Base-by-base conservation (phyloP, 2,113 vertebrate species). In the Corynorhinus townsendii region DNA sequence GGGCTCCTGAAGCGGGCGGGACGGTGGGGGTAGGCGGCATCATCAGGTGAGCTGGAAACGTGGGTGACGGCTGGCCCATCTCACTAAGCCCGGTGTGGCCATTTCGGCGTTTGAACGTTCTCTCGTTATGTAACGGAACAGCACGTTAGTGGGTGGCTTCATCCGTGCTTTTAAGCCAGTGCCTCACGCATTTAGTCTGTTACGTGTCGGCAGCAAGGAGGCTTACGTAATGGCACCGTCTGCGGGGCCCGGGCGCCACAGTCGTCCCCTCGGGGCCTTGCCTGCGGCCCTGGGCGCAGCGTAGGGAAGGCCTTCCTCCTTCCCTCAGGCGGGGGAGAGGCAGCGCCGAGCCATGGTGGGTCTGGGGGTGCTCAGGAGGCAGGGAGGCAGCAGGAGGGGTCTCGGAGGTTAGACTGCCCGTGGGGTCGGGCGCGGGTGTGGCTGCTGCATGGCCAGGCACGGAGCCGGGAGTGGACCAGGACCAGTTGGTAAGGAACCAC, bases 371-470 rank as follows among this genome's bases (percentile, higher is more conserved):
- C 1, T 5, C 71, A 5, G 68, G 19, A 77, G 40, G 45, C 38
- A 33, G 15, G 62, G 56, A 54, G 66, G 75, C 26, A 45, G 66
- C 33, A 62, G 9, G n/a, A 12, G 33, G 54, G 54, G 54, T 56
- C 54, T 22, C 20, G 7, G 54, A 22, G 54, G 54, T 22, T 56
- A 56, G 54, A 22, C 54, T 22, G 54, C 54, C 38, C 1, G 11
- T 43, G 62, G 83, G 35, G 2, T 11, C 0, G 0, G 33, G 35
- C 77, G 49, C 35, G 11, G 24, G 49, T 3, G 0, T 30, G 59
- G 20, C 28, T 17, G 14, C n/a, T 2, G 0, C 1, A 0, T 30
- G 26, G 12, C 66, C 7, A 35, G 68, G n/a, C 38, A 24, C 2
- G 10, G 49, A 35, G 28, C 64, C 40, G 33, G 16, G 49, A 40